Base-by-base conservation (phyloP, 2,888 invertebrate genomes). In the Archips crataeganus region DNA sequence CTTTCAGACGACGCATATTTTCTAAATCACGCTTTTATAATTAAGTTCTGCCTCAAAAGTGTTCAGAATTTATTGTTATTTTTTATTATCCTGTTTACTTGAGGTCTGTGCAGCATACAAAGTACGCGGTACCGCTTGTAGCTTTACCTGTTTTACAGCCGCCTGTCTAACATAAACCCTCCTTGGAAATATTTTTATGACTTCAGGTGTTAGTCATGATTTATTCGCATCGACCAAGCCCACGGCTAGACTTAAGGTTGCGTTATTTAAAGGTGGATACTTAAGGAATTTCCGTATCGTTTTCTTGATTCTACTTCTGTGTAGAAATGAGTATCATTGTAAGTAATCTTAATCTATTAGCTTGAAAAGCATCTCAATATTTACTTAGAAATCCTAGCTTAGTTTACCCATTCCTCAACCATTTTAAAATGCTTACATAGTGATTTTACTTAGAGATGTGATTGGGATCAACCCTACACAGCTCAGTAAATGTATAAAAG, bases 21-120 rank as follows among this genome's bases (percentile, higher is more conserved):
- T 59, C 36, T 45, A 65, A 69, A 74, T 70, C 64, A 65, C 60
- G 34, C 60, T 54, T 61, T 70, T 65, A 54, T 54, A 65, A 65
- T 49, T n/a, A 45, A 13, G 54, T 61, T 62, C 36, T 15, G 32
- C 9, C 59, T 23, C 13, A 32, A 57, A 57, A 32, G 32, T 57
- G 3, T 23, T 60, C 32, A 57, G 57, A 32, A 32, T 32, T 32
- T 6, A 11, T 57, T 57, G 32, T 57, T 57, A n/a, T 57, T 57
- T 15, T 54, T 8, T 57, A 11, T 32, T 57, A 10, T 23, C 32
- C 57, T 10, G 32, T 32, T 57, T 57, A 10, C 57, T 54, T 57
- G 57, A 45, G 57, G 57, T 57, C 32, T 57, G 32, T 32, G 57
- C 32, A 32, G 32, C 57, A 57, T 57, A 57, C 57, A 57, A 57